Base-by-base conservation (phyloP, 2,888 invertebrate genomes). In the Pachliopta kotzebuea region DNA sequence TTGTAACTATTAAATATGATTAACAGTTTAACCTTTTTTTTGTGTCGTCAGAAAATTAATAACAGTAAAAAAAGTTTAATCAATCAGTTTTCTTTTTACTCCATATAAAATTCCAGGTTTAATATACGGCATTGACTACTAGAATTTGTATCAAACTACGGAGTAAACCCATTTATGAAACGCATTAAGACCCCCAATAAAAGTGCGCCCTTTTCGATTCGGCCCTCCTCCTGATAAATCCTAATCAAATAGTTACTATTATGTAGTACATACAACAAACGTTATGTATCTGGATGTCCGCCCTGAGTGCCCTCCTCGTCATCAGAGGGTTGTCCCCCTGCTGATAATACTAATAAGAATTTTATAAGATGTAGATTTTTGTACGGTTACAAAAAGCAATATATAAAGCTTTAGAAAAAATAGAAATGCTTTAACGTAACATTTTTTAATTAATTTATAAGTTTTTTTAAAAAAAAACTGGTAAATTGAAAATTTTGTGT, bases 221-320 rank as follows among this genome's bases (percentile, higher is more conserved):
- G 29, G 31, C 60, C 71, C 65, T 67, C 70, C 69, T 76, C 73
- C 73, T 75, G 70, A 70, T 75, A 73, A 76, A 76, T 75, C 77
- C 81, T 89, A 87, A 90, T 90, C 88, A 89, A 90, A 90, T 87
- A 89, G 87, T 85, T 80, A 79, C 83, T 78, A 84, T 82, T 81
- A 82, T 80, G 76, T 75, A 76, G 70, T 81, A 63, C 56, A 65
- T 59, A 67, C 62, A 50, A 63, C 59, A 62, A 58, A 58, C 56
- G 63, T 56, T 66, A 66, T 63, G 61, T 68, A 65, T 62, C 61
- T 53, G 71, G 73, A 72, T 67, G 73, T 74, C 45, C 70, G 74
- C 71, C 76, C 77, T 72, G 49, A 50, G 74, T 79, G 78, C 84
- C 84, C 76, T 72, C 74, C 70, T 23, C 74, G 75, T 81, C 79